A percentile compares a stretch with the other conserved stretches of the same genome.
Evolutionary conservation across 2,113 vertebrate genomes (phyloP).

Genomic region (Carassius gibelio): DNA sequence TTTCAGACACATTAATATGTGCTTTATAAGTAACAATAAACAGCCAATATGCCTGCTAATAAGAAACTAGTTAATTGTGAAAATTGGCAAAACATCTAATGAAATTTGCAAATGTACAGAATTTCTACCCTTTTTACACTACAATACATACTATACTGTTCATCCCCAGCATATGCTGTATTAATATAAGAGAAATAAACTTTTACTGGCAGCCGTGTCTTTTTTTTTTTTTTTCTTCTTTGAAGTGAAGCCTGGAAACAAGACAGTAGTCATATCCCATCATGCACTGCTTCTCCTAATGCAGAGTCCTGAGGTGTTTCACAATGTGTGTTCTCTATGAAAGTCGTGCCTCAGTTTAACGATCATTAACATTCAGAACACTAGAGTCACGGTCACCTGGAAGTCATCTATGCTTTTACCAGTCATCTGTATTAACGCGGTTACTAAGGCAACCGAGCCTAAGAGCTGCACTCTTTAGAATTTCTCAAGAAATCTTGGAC

Average conservation of each 20-base stretch:
- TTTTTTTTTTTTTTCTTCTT: neutral
- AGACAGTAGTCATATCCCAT: neutral
- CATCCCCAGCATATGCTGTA: neutral
- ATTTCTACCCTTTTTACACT: too few species aligned
- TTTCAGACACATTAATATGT: too few species aligned
- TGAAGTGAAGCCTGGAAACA: constrained; percentile 9
- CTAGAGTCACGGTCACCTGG: constrained; percentile 61
- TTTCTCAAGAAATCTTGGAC: constrained; percentile 14
- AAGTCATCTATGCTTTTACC: constrained; percentile 65
- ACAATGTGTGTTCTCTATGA: constrained; percentile 14
- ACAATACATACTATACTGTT: too few species aligned
- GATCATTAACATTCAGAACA: constrained; percentile 58
- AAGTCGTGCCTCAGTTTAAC: constrained; percentile 28
- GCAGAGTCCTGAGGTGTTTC: constrained; percentile 21
- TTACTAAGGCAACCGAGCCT: constrained; percentile 64
- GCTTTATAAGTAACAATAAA: too few species aligned
- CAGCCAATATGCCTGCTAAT: too few species aligned
- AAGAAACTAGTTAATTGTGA: too few species aligned
- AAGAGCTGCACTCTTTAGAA: constrained; percentile 26
- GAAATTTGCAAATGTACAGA: too few species aligned
- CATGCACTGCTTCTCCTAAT: constrained; percentile 26
- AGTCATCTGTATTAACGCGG: constrained; percentile 48
- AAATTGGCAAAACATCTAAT: too few species aligned
- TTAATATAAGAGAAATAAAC: neutral
- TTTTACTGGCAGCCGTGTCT: constrained; percentile 1